phyloP scores from a whole-genome alignment of 1,140 invertebrate species.

The Ceratoteleas bidentatus region DNA sequence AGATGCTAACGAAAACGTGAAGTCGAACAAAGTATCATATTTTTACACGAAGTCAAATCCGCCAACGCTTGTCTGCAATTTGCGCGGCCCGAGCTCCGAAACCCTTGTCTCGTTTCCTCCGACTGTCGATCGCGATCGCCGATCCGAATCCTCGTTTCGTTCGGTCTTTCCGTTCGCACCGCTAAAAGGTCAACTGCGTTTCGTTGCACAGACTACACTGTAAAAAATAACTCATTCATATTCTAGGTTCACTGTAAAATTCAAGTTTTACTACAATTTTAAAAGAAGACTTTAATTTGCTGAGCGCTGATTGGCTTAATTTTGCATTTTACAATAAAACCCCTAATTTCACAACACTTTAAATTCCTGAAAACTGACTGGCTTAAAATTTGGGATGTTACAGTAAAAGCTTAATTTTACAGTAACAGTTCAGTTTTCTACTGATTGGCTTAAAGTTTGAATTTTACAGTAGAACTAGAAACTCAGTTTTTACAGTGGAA shows the following conservation, averaged over 20 bases:
- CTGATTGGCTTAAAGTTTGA: no score
- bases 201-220: no score
- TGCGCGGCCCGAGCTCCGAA: constrained; percentile 53
- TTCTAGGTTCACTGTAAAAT: no score
- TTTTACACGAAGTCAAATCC: constrained; percentile 76
- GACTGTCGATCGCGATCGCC: neutral
- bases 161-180: constrained; percentile 15
- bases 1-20: constrained; percentile 64
- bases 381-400: no score
- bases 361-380: no score
- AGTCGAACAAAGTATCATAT: constrained; percentile 70
- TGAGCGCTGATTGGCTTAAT: no score
- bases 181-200: constrained; percentile 4
- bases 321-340: neutral
- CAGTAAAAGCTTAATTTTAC: no score
- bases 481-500: constrained; percentile 14
- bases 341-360: constrained; percentile 23
- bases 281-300: no score
- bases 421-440: no score
- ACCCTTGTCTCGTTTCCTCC: constrained; percentile 22
- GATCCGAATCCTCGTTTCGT: constrained; percentile 4
- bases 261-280: no score
- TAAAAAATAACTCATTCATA: no score
- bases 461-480: no score
- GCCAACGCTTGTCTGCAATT: constrained; percentile 60